A percentile compares a stretch with the other conserved stretches of the same genome.
These are phyloP conservation scores for Telmatochromis sp. DNA, from an alignment of 2,113 vertebrate species.

Conservation along the genomic window DNA sequence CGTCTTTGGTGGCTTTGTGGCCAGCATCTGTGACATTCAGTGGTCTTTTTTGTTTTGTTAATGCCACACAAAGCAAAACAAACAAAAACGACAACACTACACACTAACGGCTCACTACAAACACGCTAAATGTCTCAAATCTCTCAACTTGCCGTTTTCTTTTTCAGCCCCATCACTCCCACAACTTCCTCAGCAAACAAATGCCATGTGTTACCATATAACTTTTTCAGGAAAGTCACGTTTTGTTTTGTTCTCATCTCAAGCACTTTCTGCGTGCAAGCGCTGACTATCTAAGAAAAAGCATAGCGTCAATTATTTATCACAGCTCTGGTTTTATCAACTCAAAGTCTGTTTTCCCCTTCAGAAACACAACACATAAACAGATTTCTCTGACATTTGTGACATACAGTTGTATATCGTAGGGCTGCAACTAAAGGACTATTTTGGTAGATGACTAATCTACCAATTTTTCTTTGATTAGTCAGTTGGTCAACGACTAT, in stretches of 20 bases:
- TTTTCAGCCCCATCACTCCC: neutral
- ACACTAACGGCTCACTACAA: neutral
- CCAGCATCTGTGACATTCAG: neutral
- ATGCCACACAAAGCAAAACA: neutral
- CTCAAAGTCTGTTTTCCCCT: neutral
- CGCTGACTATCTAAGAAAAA: neutral
- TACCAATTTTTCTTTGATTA: neutral
- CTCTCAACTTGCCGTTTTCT: neutral
- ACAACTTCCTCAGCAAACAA: neutral
- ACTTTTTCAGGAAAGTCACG: neutral
- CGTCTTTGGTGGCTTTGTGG: neutral
- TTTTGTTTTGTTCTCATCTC: neutral
- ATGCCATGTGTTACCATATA: neutral
- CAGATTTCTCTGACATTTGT: neutral
- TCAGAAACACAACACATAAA: neutral
- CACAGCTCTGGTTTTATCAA: neutral
- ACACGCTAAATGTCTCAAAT: neutral
- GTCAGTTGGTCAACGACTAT: neutral
- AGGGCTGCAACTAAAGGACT: neutral
- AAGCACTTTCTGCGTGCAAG: neutral
- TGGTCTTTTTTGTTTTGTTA: neutral
- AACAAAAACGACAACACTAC: neutral
- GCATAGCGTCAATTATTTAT: neutral
- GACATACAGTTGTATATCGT: neutral
- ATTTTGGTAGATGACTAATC: neutral